Evolutionary conservation across 2,797 vertebrate genomes (phyloP).

Genomic region (Poliocrania exsul): DNA sequence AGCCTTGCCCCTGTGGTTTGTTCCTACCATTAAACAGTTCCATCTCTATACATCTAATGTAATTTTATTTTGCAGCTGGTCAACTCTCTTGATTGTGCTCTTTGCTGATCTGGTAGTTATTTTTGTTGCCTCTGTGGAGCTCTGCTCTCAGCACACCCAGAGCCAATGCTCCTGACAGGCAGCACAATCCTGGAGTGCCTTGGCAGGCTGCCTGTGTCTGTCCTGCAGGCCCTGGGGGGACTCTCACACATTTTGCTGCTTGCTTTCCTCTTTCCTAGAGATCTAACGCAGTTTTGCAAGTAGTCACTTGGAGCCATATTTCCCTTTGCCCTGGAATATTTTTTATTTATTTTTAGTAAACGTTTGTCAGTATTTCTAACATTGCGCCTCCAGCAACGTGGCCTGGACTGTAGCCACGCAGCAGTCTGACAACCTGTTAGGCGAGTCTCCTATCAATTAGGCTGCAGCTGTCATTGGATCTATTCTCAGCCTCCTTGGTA

Average conservation of each 20-base stretch:
- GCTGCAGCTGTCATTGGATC: constrained; percentile 68
- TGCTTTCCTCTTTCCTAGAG: constrained; percentile 63
- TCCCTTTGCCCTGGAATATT: constrained; percentile 47
- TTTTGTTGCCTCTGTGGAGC: constrained; percentile 30
- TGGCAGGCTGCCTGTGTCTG: constrained; percentile 42
- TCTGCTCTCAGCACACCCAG: constrained; percentile 43
- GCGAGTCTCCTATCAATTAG: constrained; percentile 74
- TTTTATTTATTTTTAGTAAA: constrained; percentile 67
- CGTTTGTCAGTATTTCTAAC: constrained; percentile 70
- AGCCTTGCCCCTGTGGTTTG: neutral
- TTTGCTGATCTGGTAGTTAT: constrained; percentile 57
- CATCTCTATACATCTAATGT: neutral
- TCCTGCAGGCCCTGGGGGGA: constrained; percentile 39
- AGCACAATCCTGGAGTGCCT: constrained; percentile 61
- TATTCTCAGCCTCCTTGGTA: constrained; percentile 69
- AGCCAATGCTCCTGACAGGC: constrained; percentile 54
- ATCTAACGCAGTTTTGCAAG: constrained; percentile 48
- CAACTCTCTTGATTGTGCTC: neutral
- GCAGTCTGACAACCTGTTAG: constrained; percentile 73
- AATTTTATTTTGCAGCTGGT: neutral
- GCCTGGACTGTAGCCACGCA: constrained; percentile 64
- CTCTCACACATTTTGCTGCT: neutral
- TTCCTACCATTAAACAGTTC: neutral
- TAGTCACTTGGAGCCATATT: constrained; percentile 45
- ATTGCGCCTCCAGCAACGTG: constrained; percentile 53